Base-by-base conservation (phyloP, 2,797 vertebrate species). In the Anabacerthia variegaticeps region DNA sequence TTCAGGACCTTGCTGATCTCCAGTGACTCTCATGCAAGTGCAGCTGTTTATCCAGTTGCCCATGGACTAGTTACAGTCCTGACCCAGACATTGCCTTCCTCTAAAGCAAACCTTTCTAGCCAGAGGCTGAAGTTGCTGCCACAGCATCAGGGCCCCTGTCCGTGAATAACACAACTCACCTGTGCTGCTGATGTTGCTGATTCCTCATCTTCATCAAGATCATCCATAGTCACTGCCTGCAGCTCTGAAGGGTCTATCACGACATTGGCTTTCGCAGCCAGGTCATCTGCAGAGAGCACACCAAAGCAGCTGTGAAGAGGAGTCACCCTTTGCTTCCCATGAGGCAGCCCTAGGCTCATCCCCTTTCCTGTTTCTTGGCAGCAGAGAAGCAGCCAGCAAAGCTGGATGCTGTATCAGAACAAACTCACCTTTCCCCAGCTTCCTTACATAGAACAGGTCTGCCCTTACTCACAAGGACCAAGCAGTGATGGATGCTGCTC, bases 161-260 rank as follows among this genome's bases (percentile, higher is more conserved):
- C 14, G 3, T 36, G n/a, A 79, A 7, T 28, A 32, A 41, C 26
- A 52, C 2, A 11, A 54, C 84, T 95, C 86, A 99, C 99, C 98
- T 99, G 99, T 22, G 98, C 98, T 3, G 98, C 98, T 26, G 97
- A 90, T 2, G 97, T 96, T 61, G 98, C 98, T 0, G 98, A 99
- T 94, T 99, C 99, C 83, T 99, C 99, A 49, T 99, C 99, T 95
- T 99, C 99, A 14, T 99, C 99, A 8, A 99, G 98, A 96, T 99
- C 99, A 3, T 99, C 99, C 99, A 99, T 99, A 16, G 99, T 99
- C 28, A 98, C 93, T 5, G 98, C 97, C 97, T 99, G 99, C 85
- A 99, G 98, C 98, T 99, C 99, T 0, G 99, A 97, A 3, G 99
- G 99, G 94, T 99, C 99, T 0, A 99, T 99, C 88, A 99, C 96